phyloP scores from a whole-genome alignment of 2,888 invertebrate genomes.

The Ochropacha duplaris region DNA sequence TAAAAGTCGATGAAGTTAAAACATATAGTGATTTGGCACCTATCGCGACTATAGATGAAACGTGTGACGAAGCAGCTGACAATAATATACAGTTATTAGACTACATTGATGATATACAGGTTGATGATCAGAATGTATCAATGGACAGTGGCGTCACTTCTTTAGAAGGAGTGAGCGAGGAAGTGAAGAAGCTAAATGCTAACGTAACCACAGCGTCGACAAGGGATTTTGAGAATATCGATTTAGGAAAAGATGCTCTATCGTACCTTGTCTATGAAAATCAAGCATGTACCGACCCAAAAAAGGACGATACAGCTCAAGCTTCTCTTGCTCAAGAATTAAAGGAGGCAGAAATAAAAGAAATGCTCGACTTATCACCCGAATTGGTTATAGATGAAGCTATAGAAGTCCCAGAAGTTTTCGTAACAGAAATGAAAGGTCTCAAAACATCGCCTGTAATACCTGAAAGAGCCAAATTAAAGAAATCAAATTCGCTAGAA shows the following conservation, averaged over 20 bases:
- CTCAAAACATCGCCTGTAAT: constrained; percentile 59
- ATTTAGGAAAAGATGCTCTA: constrained; percentile 71
- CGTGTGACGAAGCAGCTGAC: constrained; percentile 57
- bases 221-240: constrained; percentile 50
- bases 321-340: constrained; percentile 64
- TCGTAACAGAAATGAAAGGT: constrained; percentile 55
- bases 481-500: constrained; percentile 69
- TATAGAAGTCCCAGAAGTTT: constrained; percentile 55
- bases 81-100: constrained; percentile 44
- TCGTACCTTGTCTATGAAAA: constrained; percentile 68
- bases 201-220: constrained; percentile 13
- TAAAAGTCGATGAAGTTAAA: constrained; percentile 49
- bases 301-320: constrained; percentile 29
- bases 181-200: constrained; percentile 18
- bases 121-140: constrained; percentile 38
- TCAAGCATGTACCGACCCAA: constrained; percentile 35
- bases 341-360: constrained; percentile 66
- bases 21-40: constrained; percentile 60
- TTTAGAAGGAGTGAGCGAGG: constrained; percentile 19
- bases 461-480: constrained; percentile 69
- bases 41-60: constrained; percentile 72
- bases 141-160: constrained; percentile 33
- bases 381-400: constrained; percentile 69
- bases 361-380: constrained; percentile 68
- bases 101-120: constrained; percentile 61